phyloP scores from a whole-genome alignment of 2,113 vertebrate genomes.

The Hoplias malabaricus region DNA sequence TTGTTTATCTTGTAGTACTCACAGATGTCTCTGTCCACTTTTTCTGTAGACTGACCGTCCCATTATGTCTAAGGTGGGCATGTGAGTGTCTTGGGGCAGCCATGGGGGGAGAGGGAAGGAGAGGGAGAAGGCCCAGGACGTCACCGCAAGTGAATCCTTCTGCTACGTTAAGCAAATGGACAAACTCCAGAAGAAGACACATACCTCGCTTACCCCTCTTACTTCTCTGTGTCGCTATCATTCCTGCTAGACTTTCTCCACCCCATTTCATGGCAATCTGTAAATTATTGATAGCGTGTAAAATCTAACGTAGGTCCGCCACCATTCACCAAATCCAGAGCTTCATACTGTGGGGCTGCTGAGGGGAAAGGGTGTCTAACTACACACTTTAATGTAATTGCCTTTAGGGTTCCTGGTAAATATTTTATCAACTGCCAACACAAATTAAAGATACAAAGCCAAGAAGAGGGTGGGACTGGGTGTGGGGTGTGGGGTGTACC shows the following conservation, averaged over 20 bases:
- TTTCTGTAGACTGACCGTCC: neutral
- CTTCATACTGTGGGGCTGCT: conserved; percentile 78
- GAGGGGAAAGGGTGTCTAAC: conserved; percentile 86
- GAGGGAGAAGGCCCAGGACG: conserved; percentile 44
- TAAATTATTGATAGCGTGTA: conserved; percentile 91
- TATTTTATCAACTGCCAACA: conserved; percentile 91
- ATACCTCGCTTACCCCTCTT: conserved; percentile 21
- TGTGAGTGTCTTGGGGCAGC: neutral
- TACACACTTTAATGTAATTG: conserved; percentile 92
- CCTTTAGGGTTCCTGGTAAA: conserved; percentile 88
- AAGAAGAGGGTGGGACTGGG: conserved; percentile 38
- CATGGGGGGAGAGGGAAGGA: neutral
- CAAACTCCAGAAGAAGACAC: conserved; percentile 48
- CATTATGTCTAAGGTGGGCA: neutral
- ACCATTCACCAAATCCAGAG: conserved; percentile 85
- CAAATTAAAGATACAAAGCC: conserved; percentile 81
- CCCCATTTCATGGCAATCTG: conserved; percentile 50
- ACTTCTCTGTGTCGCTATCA: conserved; percentile 43
- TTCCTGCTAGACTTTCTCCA: conserved; percentile 27
- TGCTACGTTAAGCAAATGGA: conserved; percentile 76
- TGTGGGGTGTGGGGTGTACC: conserved; percentile 27
- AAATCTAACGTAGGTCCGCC: conserved; percentile 89
- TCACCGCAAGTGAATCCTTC: conserved; percentile 63
- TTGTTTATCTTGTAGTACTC: neutral
- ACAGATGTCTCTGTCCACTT: neutral